Evolutionary conservation across 1,140 invertebrate genomes (phyloP).

Genomic region (Charaxes varanes): DNA sequence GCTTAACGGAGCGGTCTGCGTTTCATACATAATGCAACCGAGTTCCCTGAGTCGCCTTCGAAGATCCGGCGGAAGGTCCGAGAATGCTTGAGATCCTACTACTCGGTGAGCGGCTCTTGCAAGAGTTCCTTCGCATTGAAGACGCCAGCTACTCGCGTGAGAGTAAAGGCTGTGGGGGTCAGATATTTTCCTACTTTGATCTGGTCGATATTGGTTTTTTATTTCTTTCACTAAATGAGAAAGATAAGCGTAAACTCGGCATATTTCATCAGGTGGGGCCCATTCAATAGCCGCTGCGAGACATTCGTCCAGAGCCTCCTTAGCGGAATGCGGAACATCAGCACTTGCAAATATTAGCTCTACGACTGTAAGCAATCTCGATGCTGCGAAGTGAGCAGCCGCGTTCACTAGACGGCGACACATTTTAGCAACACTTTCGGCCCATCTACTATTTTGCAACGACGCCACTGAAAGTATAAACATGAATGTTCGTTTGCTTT

Average conservation of each 20-base stretch:
- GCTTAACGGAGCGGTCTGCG: conserved; percentile 26
- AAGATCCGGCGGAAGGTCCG: conserved; percentile 43
- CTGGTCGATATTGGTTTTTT: conserved; percentile 24
- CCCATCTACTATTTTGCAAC: conserved; percentile 47
- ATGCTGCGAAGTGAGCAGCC: conserved; percentile 44
- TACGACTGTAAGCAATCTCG: conserved; percentile 33
- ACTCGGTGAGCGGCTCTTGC: conserved; percentile 42
- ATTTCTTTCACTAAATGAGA: conserved; percentile 32
- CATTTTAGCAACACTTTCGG: conserved; percentile 38
- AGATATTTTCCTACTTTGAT: no score
- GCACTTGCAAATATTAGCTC: conserved; percentile 18
- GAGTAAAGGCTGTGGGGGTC: conserved; percentile 27
- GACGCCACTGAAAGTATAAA: conserved; percentile 31
- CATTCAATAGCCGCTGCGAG: conserved; percentile 49
- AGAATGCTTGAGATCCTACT: conserved; percentile 45
- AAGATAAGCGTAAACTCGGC: conserved; percentile 41
- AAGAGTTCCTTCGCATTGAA: conserved; percentile 42
- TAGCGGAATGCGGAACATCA: conserved; percentile 29
- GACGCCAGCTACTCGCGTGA: conserved; percentile 38
- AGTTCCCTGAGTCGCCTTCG: conserved; percentile 46
- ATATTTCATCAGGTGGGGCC: conserved; percentile 46
- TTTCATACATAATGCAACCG: conserved; percentile 52
- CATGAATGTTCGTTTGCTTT: background rate
- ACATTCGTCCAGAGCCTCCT: conserved; percentile 46
- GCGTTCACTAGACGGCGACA: conserved; percentile 48